A percentile compares a stretch with the other conserved stretches of the same genome.
These are phyloP conservation scores for Tinamus guttatus DNA, from an alignment of 2,113 vertebrate species.

Conservation along the genomic window DNA sequence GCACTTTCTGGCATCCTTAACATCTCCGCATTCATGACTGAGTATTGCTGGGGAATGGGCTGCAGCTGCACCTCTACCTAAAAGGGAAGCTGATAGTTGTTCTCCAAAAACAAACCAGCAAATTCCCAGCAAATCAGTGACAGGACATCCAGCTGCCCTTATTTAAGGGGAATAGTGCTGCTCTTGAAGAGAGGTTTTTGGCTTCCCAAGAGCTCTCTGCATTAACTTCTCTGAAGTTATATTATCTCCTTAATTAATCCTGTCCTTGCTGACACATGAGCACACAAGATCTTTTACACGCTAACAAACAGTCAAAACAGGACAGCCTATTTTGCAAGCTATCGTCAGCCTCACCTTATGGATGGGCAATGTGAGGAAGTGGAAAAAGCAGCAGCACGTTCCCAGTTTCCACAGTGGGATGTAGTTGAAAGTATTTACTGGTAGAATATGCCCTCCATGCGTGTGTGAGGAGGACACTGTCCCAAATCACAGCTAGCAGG, in stretches of 20 bases:
- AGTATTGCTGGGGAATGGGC: too few species aligned
- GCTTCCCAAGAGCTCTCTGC: background rate
- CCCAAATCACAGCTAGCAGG: background rate
- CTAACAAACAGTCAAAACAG: background rate
- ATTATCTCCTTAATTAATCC: background rate
- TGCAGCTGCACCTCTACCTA: background rate
- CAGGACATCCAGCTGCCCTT: background rate
- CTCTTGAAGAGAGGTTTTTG: background rate
- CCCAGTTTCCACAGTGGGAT: background rate
- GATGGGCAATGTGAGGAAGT: background rate
- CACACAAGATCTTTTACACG: background rate
- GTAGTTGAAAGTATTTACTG: background rate
- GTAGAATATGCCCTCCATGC: background rate
- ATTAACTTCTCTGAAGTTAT: background rate
- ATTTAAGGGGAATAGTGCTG: background rate
- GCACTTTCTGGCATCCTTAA: background rate
- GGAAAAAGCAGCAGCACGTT: background rate
- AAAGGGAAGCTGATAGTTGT: background rate
- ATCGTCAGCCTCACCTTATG: background rate
- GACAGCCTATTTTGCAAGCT: background rate
- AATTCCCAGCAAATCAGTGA: background rate
- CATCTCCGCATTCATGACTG: background rate
- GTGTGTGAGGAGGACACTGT: background rate
- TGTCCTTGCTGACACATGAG: background rate
- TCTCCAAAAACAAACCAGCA: too few species aligned